A percentile compares a stretch with the other conserved stretches of the same genome.
These are phyloP conservation scores for Mergus octosetaceus DNA, from an alignment of 2,797 vertebrate species.

Conservation along the genomic window DNA sequence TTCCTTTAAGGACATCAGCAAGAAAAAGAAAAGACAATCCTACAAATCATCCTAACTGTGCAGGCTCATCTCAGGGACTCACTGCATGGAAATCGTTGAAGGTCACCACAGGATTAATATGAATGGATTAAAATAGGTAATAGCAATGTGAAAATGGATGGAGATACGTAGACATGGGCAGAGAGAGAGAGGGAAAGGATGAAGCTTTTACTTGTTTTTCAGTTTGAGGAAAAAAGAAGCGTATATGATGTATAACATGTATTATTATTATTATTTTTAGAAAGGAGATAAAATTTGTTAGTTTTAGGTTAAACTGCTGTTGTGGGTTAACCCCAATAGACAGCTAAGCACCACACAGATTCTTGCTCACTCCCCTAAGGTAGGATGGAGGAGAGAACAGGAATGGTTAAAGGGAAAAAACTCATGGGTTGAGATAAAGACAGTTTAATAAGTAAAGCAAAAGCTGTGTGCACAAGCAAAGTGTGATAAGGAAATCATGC, in stretches of 20 bases:
- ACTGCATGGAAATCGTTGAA: background rate
- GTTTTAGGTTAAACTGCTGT: background rate
- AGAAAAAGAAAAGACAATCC: background rate
- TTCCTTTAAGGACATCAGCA: conserved; percentile 1
- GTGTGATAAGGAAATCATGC: background rate
- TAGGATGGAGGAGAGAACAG: background rate
- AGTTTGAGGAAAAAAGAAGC: background rate
- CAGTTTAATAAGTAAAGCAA: background rate
- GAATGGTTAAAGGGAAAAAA: background rate
- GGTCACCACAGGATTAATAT: conserved; percentile 26
- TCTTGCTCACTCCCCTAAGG: background rate
- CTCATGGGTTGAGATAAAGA: background rate
- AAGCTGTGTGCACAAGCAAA: background rate
- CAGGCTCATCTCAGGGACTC: background rate
- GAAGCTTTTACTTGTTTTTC: conserved; percentile 25
- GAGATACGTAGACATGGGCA: background rate
- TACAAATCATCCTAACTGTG: conserved; percentile 19
- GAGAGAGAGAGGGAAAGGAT: background rate
- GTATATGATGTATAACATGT: background rate
- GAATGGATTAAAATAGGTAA: conserved; percentile 39
- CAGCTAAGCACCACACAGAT: no score
- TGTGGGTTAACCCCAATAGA: background rate
- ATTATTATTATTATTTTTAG: background rate
- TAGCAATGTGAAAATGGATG: background rate
- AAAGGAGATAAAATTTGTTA: background rate